Evolutionary conservation across 2,113 vertebrate genomes (phyloP).

Genomic region (Notothenia coriiceps): DNA sequence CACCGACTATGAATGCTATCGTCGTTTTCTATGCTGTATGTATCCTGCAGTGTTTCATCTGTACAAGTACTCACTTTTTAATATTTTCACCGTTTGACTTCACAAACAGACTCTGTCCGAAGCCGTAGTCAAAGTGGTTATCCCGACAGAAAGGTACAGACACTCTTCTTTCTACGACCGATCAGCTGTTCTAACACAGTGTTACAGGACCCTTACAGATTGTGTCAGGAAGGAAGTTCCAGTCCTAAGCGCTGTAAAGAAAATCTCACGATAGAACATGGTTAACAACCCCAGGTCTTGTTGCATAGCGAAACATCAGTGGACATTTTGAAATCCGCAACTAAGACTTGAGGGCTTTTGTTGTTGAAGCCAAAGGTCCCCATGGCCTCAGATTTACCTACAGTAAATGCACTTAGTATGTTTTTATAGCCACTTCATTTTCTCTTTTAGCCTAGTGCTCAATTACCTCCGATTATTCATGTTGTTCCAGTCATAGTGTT

Average conservation of each 20-base stretch:
- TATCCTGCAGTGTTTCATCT: constrained; percentile 84
- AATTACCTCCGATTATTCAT: not conserved
- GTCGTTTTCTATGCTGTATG: constrained; percentile 76
- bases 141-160: constrained; percentile 89
- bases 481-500: not conserved
- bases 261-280: constrained; percentile 11
- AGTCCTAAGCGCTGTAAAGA: constrained; percentile 40
- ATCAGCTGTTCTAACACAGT: constrained; percentile 76
- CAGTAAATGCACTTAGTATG: constrained; percentile 12
- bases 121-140: constrained; percentile 90
- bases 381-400: not conserved
- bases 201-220: constrained; percentile 51
- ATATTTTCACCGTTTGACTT: constrained; percentile 87
- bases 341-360: constrained; percentile 2
- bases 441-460: not conserved
- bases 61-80: constrained; percentile 83
- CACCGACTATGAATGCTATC: constrained; percentile 52
- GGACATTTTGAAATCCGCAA: constrained; percentile 29
- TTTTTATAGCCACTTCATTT: not conserved
- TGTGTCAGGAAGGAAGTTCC: constrained; percentile 47
- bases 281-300: not conserved
- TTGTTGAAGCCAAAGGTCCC: constrained; percentile 9
- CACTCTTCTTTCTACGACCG: constrained; percentile 82
- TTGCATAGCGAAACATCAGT: not conserved
- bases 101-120: constrained; percentile 90